phyloP scores from a whole-genome alignment of 2,888 invertebrate genomes.

The Ethmia dodecea region DNA sequence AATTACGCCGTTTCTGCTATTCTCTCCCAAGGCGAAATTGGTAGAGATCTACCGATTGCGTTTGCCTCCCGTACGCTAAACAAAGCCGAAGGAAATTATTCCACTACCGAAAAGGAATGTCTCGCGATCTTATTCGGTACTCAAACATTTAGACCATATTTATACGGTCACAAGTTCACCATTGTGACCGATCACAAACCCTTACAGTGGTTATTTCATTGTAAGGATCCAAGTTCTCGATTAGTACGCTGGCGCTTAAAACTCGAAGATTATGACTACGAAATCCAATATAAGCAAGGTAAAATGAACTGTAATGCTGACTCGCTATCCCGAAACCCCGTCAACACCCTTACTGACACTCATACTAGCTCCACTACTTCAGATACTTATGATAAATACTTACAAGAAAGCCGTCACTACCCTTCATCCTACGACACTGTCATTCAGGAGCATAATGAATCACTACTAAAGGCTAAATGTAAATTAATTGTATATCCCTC shows the following conservation, averaged over 20 bases:
- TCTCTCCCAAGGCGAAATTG: constrained; percentile 24
- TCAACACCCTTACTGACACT: background rate
- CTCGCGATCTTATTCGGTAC: constrained; percentile 11
- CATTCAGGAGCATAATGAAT: constrained; percentile 15
- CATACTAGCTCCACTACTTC: background rate
- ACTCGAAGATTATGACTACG: constrained; percentile 18
- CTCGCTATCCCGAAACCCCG: background rate
- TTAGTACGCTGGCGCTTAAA: constrained; percentile 16
- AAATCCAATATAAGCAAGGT: constrained; percentile 17
- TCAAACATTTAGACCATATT: constrained; percentile 14
- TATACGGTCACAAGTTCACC: constrained; percentile 4
- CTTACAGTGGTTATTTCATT: constrained; percentile 5
- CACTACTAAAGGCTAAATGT: constrained; percentile 9
- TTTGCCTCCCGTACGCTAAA: constrained; percentile 13
- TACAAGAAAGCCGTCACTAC: background rate
- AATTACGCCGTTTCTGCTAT: constrained; percentile 27
- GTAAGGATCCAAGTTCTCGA: constrained; percentile 3
- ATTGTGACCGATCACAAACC: constrained; percentile 4
- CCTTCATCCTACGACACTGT: background rate
- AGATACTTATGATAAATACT: background rate
- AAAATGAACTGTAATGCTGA: constrained; percentile 8
- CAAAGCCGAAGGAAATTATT: constrained; percentile 12
- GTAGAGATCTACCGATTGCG: constrained; percentile 22
- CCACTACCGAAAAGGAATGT: constrained; percentile 11
- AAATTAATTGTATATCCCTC: constrained; percentile 19